A percentile compares a stretch with the other conserved stretches of the same genome.
These are phyloP conservation scores for Cyanistes caeruleus DNA, from an alignment of 2,113 vertebrate species.

Conservation along the genomic window DNA sequence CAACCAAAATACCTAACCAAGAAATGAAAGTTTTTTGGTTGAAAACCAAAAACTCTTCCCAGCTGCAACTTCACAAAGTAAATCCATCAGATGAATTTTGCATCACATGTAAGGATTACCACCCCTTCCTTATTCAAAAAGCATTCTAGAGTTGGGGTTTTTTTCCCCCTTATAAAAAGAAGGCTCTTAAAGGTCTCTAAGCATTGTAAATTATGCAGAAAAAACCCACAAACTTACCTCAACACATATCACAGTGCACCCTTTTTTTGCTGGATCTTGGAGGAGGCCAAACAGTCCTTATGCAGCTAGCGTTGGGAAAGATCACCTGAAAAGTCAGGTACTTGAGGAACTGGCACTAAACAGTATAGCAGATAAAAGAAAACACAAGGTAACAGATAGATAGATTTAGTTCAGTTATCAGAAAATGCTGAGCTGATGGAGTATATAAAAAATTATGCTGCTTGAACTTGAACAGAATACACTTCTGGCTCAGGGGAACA, in stretches of 20 bases:
- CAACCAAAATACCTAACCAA: not conserved
- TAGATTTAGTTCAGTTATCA: not conserved
- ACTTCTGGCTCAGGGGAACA: not conserved
- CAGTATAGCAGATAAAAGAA: not conserved
- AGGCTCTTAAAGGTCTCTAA: not conserved
- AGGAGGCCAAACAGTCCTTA: not conserved
- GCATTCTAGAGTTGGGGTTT: not conserved
- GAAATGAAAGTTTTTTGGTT: not conserved
- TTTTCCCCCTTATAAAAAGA: fast-evolving
- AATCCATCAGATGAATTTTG: not conserved
- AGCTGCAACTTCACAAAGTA: not conserved
- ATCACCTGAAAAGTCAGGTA: not conserved
- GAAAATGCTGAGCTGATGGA: not conserved
- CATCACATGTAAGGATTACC: not conserved
- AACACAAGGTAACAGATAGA: not conserved
- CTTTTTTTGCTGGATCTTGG: not conserved
- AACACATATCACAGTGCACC: not conserved
- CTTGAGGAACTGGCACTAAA: not conserved
- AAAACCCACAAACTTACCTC: not conserved
- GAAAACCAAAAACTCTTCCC: not conserved
- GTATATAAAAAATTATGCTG: not conserved
- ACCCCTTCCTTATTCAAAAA: not conserved
- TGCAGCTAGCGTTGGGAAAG: not conserved
- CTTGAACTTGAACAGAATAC: not conserved
- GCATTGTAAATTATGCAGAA: not conserved